phyloP scores from a whole-genome alignment of 2,113 vertebrate genomes.

The Lathamus discolor region DNA sequence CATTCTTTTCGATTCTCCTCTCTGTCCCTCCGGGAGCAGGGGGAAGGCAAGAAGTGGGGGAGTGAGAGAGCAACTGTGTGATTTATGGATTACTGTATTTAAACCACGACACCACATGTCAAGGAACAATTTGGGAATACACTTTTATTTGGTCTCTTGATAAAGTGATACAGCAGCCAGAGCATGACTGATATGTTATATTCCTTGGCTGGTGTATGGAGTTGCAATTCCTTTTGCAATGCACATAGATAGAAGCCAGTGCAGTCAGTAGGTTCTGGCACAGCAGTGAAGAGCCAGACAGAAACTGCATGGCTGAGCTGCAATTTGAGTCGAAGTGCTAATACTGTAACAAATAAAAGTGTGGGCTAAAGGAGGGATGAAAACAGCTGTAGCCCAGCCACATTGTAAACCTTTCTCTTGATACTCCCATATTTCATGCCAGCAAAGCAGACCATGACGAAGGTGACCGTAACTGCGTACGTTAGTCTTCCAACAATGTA shows the following conservation, averaged over 20 bases:
- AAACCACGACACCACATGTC: background rate
- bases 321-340: background rate
- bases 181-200: rapidly evolving
- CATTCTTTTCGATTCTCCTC: too few species aligned
- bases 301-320: background rate
- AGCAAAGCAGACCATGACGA: background rate
- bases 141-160: background rate
- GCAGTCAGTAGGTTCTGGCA: background rate
- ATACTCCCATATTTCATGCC: background rate
- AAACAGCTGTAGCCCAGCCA: background rate
- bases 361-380: background rate
- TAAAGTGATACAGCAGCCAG: background rate
- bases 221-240: background rate
- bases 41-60: too few species aligned
- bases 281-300: background rate
- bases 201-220: background rate
- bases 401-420: background rate
- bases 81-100: too few species aligned
- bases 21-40: too few species aligned
- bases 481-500: background rate
- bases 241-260: background rate
- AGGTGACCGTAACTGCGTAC: rapidly evolving
- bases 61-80: too few species aligned
- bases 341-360: background rate
- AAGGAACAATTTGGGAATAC: background rate